These are phyloP conservation scores for Lamproptera curius DNA, from an alignment of 2,888 invertebrate species.

Conservation along the genomic window DNA sequence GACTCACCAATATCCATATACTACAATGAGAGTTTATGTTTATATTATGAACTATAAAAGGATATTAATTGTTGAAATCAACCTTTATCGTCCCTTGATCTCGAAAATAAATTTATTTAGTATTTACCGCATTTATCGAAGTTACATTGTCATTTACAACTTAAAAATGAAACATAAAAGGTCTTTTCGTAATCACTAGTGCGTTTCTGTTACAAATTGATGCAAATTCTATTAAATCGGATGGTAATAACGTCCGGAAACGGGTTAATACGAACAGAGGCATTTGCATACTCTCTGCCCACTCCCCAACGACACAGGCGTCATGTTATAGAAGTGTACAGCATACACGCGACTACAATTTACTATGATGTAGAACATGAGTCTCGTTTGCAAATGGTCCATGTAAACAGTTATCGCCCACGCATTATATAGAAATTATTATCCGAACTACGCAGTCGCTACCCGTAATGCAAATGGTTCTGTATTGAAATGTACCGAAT, in stretches of 20 bases:
- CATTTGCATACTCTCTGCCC: constrained; percentile 54
- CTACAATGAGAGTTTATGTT: too few species aligned
- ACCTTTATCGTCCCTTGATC: not conserved
- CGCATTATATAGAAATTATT: constrained; percentile 8
- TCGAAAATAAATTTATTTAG: not conserved
- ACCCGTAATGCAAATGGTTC: constrained; percentile 5
- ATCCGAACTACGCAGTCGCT: not conserved
- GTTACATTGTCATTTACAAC: not conserved
- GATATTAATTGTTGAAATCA: constrained; percentile 2
- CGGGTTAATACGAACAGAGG: constrained; percentile 43
- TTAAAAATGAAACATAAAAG: constrained; percentile 6
- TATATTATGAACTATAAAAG: constrained; percentile 19
- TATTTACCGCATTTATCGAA: not conserved
- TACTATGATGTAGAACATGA: constrained; percentile 24
- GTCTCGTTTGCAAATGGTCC: constrained; percentile 1
- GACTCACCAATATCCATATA: too few species aligned
- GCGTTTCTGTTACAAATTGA: constrained; percentile 17
- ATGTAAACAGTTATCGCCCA: constrained; percentile 18
- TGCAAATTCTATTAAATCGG: constrained; percentile 18
- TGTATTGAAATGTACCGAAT: not conserved
- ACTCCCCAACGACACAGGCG: constrained; percentile 62
- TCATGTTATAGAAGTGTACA: constrained; percentile 62
- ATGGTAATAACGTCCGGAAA: constrained; percentile 9
- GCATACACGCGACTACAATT: constrained; percentile 29
- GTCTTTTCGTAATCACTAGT: constrained; percentile 2